Evolutionary conservation across 2,888 invertebrate genomes (phyloP).

Genomic region (Agonopterix arenella): DNA sequence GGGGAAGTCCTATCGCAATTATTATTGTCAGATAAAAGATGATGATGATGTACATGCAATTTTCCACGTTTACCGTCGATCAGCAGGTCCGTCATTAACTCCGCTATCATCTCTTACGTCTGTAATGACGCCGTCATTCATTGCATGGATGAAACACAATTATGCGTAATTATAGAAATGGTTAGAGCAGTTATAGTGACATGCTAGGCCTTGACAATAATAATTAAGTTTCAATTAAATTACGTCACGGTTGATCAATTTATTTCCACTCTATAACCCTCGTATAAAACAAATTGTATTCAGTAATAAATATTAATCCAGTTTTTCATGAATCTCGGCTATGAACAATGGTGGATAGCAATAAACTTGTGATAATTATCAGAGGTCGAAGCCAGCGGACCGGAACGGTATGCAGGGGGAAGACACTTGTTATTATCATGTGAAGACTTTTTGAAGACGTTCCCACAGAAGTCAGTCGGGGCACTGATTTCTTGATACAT

Average conservation of each 20-base stretch:
- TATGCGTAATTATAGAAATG: conserved; percentile 3
- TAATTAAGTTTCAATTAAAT: neutral
- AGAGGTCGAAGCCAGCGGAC: conserved; percentile 59
- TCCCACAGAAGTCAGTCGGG: conserved; percentile 54
- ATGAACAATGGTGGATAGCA: conserved; percentile 62
- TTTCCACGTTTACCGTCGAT: conserved; percentile 13
- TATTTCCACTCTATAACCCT: no score
- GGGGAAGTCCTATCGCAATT: conserved; percentile 37
- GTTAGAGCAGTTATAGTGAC: neutral
- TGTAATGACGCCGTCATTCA: conserved; percentile 34
- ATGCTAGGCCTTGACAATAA: no score
- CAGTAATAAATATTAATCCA: conserved; percentile 43
- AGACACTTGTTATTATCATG: conserved; percentile 65
- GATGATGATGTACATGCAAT: conserved; percentile 25
- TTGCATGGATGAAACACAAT: conserved; percentile 35
- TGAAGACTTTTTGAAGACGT: conserved; percentile 73
- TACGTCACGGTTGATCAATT: neutral
- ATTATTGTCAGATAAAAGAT: conserved; percentile 22
- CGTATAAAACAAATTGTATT: neutral
- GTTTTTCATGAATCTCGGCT: conserved; percentile 55
- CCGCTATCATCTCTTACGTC: conserved; percentile 19
- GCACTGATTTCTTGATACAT: conserved; percentile 68
- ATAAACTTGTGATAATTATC: conserved; percentile 69
- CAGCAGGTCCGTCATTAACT: neutral
- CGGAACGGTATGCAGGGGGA: conserved; percentile 67